These are phyloP conservation scores for Lepidocolaptes lacrymiger DNA, from an alignment of 2,797 vertebrate genomes.

Conservation along the genomic window DNA sequence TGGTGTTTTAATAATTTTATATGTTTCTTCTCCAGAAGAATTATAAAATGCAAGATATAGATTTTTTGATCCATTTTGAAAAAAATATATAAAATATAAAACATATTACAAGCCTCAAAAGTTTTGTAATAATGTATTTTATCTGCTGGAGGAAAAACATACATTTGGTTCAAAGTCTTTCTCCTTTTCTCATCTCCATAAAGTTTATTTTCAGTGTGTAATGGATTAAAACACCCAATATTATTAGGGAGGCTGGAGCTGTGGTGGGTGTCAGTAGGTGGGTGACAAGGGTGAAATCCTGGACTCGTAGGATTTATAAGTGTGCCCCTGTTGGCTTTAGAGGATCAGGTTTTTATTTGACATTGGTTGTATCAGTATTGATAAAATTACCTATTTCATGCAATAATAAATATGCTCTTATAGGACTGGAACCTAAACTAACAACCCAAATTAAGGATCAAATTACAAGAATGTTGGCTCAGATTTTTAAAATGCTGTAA, in stretches of 20 bases:
- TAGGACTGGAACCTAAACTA: not conserved
- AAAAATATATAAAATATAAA: not conserved
- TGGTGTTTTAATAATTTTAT: not conserved
- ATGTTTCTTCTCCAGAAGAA: not conserved
- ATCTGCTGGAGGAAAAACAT: not conserved
- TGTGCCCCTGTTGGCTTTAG: not conserved
- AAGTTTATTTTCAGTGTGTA: not conserved
- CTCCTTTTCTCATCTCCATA: not conserved
- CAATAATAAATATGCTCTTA: not conserved
- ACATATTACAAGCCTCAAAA: not conserved
- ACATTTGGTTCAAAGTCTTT: not conserved
- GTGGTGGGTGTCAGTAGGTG: not conserved
- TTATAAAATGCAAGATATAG: not conserved
- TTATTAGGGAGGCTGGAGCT: not conserved
- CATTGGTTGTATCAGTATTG: not conserved
- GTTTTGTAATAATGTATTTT: not conserved
- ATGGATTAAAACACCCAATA: accelerated
- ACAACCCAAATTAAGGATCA: not conserved
- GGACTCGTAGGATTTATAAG: not conserved
- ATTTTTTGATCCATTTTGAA: not conserved
- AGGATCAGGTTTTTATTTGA: not conserved
- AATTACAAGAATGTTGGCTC: not conserved
- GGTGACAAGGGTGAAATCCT: not conserved
- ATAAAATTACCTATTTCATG: not conserved
- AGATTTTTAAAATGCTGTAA: not conserved